These are phyloP conservation scores for Mylabris phalerata DNA, from an alignment of 1,140 invertebrate species.

Conservation along the genomic window DNA sequence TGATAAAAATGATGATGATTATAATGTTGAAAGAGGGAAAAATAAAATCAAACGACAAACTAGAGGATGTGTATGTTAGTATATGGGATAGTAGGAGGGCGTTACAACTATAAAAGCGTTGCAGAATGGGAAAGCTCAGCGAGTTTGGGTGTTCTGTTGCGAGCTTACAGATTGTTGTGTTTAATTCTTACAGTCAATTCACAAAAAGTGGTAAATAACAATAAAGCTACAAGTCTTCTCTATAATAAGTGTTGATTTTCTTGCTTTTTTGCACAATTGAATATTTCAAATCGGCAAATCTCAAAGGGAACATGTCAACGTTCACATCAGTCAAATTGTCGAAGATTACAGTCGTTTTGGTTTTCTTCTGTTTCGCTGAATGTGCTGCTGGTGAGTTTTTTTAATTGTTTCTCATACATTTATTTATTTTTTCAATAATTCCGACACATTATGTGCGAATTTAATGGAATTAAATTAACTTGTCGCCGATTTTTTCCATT, in stretches of 20 bases:
- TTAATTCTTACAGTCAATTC: constrained; percentile 3
- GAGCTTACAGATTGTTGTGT: constrained; percentile 3
- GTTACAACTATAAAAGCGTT: constrained; percentile 21
- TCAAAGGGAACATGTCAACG: constrained; percentile 13
- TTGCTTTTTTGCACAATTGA: too few species aligned
- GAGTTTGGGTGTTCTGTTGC: constrained; percentile 11
- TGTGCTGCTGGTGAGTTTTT: constrained; percentile 37
- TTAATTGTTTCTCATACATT: not conserved
- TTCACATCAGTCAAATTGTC: constrained; percentile 20
- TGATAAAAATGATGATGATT: too few species aligned
- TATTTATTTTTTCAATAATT: too few species aligned
- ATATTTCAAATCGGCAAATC: not conserved
- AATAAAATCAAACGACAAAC: too few species aligned
- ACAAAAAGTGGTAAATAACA: constrained; percentile 3
- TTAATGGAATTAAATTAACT: too few species aligned
- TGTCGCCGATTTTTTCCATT: too few species aligned
- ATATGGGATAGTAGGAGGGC: too few species aligned
- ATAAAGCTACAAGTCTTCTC: too few species aligned
- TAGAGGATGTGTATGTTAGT: too few species aligned
- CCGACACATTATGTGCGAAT: too few species aligned
- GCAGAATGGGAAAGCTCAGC: constrained; percentile 1
- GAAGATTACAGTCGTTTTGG: constrained; percentile 26
- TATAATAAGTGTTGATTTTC: too few species aligned
- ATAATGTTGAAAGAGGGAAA: too few species aligned
- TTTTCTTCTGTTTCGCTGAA: constrained; percentile 33